These are phyloP conservation scores for Panagrolaimus sp. DNA, from an alignment of 1,140 invertebrate genomes.

Conservation along the genomic window DNA sequence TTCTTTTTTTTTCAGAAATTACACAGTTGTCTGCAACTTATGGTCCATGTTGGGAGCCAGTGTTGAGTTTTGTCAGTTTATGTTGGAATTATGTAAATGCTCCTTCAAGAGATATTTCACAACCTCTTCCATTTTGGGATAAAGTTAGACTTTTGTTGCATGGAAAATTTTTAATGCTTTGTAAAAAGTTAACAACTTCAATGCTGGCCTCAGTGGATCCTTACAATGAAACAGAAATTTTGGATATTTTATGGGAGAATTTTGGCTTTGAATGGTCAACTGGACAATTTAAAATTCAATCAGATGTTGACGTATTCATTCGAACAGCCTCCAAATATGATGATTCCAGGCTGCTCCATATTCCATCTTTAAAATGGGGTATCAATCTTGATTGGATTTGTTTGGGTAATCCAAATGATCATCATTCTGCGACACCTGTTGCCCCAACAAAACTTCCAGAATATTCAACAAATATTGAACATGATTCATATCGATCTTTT, in stretches of 20 bases:
- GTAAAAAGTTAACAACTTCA: slow-evolving; percentile 77
- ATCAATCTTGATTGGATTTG: slow-evolving; percentile 85
- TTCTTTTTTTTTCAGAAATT: slow-evolving; percentile 66
- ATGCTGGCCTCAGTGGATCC: slow-evolving; percentile 91
- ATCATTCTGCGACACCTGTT: slow-evolving; percentile 89
- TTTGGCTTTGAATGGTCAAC: slow-evolving; percentile 90
- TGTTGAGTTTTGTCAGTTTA: slow-evolving; percentile 87
- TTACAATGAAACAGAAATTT: slow-evolving; percentile 96
- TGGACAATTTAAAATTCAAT: slow-evolving; percentile 78
- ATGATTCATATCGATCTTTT: slow-evolving; percentile 73
- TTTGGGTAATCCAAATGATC: slow-evolving; percentile 84
- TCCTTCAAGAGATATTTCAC: slow-evolving; percentile 85
- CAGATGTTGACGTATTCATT: slow-evolving; percentile 79
- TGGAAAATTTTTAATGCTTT: slow-evolving; percentile 79
- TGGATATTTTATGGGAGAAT: slow-evolving; percentile 90
- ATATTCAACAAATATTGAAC: slow-evolving; percentile 87
- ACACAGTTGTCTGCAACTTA: slow-evolving; percentile 82
- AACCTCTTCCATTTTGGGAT: slow-evolving; percentile 91
- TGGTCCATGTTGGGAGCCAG: slow-evolving; percentile 96
- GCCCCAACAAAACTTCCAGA: slow-evolving; percentile 92
- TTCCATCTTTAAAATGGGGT: slow-evolving; percentile 78
- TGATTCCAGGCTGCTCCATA: slow-evolving; percentile 81
- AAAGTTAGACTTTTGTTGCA: slow-evolving; percentile 79
- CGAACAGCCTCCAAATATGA: slow-evolving; percentile 96
- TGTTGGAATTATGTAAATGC: slow-evolving; percentile 73